Conservation (phyloP, 1,140 invertebrate genomes). For the Rhagoletis zephyria region DNA sequence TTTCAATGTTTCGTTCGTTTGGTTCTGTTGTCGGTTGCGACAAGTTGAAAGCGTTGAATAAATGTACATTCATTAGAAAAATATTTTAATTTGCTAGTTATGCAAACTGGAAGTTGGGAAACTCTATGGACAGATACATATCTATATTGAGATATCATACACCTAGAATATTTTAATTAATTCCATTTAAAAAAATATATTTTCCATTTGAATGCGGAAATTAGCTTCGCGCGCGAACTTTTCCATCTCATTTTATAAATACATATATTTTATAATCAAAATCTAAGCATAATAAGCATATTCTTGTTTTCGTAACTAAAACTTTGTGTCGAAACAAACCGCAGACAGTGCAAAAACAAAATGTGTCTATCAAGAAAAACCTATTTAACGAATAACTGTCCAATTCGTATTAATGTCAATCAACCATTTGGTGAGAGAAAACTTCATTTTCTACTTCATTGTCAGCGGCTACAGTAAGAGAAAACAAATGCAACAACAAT, state of each 20-base stretch:
- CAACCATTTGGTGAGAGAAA: constrained; percentile 27
- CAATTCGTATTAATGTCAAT: constrained; percentile 52
- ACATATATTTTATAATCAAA: neutral
- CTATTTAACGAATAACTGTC: constrained; percentile 42
- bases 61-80: too few relatives aligned
- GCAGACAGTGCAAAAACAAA: neutral
- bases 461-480: neutral
- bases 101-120: too few relatives aligned
- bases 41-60: too few relatives aligned
- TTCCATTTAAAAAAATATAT: too few relatives aligned
- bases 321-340: neutral
- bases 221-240: too few relatives aligned
- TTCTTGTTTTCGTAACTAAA: neutral
- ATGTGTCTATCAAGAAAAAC: neutral
- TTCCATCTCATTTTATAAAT: neutral
- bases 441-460: constrained; percentile 43
- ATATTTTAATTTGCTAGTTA: too few relatives aligned
- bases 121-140: too few relatives aligned
- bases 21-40: too few relatives aligned
- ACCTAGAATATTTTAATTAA: too few relatives aligned
- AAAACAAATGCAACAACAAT: neutral
- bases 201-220: too few relatives aligned
- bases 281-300: neutral
- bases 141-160: too few relatives aligned
- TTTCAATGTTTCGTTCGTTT: too few relatives aligned